Conservation (phyloP, 2,113 vertebrate species). For the Bostrychus sinensis region DNA sequence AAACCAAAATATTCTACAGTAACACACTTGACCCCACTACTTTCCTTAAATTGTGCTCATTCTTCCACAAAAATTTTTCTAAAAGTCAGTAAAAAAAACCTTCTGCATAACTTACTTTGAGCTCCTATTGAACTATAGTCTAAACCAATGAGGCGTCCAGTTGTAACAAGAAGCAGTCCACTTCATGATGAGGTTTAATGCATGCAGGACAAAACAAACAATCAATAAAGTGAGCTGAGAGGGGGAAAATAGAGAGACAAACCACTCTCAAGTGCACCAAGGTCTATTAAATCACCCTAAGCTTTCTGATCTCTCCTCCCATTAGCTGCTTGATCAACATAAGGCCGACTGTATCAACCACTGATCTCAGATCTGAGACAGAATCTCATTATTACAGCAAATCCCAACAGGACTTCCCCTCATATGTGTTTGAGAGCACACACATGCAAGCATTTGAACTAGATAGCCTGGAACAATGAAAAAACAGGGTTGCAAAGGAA, state of each 20-base stretch:
- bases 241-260: conserved; percentile 2
- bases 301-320: conserved; percentile 26
- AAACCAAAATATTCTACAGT: neutral
- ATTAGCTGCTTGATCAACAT: conserved; percentile 33
- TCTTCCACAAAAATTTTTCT: neutral
- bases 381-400: conserved; percentile 55
- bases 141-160: conserved; percentile 39
- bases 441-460: conserved; percentile 8
- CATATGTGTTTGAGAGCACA: conserved; percentile 48
- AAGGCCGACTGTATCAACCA: conserved; percentile 7
- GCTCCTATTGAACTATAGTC: conserved; percentile 33
- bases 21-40: too few relatives aligned
- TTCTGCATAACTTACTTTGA: conserved; percentile 1
- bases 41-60: too few relatives aligned
- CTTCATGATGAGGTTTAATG: conserved; percentile 54
- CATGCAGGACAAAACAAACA: conserved; percentile 27
- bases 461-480: conserved; percentile 40
- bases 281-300: conserved; percentile 21
- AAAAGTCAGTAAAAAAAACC: conserved; percentile 18
- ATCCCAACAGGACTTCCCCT: conserved; percentile 31
- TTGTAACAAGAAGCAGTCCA: conserved; percentile 37
- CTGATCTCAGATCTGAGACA: conserved; percentile 39
- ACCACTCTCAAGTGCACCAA: neutral
- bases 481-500: conserved; percentile 33
- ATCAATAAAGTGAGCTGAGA: conserved; percentile 30